These are phyloP conservation scores for Coptotermes formosanus DNA, from an alignment of 1,140 invertebrate genomes.

Conservation along the genomic window DNA sequence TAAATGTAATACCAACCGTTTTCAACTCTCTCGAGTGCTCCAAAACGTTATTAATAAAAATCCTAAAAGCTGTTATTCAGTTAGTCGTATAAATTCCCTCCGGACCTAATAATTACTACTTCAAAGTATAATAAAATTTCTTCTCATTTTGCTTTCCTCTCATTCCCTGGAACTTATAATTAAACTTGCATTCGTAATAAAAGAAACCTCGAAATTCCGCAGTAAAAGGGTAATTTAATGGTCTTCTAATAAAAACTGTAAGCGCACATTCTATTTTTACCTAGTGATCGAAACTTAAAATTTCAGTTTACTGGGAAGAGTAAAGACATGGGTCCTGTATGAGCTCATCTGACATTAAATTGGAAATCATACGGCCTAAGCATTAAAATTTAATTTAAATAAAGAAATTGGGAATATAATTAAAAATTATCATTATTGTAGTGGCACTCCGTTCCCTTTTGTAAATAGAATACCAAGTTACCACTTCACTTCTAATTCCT, in stretches of 20 bases:
- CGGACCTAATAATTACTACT: slow-evolving; percentile 16
- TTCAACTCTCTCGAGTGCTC: not conserved
- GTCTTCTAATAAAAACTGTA: not conserved
- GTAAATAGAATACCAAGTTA: too few species aligned
- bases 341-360: too few species aligned
- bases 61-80: not conserved
- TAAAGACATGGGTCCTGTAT: too few species aligned
- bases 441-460: too few species aligned
- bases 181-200: not conserved
- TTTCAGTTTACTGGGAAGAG: too few species aligned
- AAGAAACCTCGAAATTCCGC: not conserved
- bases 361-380: too few species aligned
- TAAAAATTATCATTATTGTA: too few species aligned
- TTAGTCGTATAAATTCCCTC: not conserved
- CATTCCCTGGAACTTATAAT: not conserved
- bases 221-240: slow-evolving; percentile 1
- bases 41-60: not conserved
- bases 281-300: too few species aligned
- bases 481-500: too few species aligned
- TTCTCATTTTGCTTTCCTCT: not conserved
- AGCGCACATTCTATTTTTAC: not conserved
- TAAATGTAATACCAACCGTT: not conserved
- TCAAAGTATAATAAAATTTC: not conserved
- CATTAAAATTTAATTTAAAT: too few species aligned
- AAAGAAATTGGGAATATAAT: too few species aligned